Conservation (phyloP, 2,113 vertebrate genomes). For the Balaenoptera acutorostrata region DNA sequence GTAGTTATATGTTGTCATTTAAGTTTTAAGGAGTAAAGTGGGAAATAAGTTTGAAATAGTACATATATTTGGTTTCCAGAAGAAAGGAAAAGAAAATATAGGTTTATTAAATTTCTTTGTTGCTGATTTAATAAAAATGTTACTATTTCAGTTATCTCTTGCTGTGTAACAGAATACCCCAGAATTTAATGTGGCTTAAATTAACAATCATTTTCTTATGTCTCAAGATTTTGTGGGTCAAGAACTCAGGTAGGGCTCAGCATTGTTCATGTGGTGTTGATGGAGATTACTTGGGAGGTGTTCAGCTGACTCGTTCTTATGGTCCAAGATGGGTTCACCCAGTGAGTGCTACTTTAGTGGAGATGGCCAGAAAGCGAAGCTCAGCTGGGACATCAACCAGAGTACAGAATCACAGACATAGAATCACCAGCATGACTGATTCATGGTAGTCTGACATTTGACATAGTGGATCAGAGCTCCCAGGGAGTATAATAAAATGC, state of each 20-base stretch:
- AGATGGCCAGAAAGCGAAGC: not conserved
- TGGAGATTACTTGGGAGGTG: not conserved
- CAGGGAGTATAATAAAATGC: not conserved
- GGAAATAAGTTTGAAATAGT: not conserved
- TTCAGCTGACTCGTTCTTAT: not conserved
- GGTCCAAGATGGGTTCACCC: not conserved
- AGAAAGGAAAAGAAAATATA: not conserved
- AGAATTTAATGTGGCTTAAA: slow-evolving; percentile 20
- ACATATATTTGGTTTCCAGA: not conserved
- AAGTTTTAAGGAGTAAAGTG: not conserved
- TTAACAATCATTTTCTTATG: slow-evolving; percentile 3
- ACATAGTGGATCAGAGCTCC: not conserved
- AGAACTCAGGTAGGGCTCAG: not conserved
- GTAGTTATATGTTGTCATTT: not conserved
- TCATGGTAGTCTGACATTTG: not conserved
- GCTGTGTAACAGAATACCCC: not conserved
- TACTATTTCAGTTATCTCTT: not conserved
- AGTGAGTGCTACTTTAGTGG: not conserved
- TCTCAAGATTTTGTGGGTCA: not conserved
- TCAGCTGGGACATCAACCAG: not conserved
- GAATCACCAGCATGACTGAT: not conserved
- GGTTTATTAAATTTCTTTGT: not conserved
- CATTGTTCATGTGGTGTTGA: not conserved
- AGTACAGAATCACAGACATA: not conserved
- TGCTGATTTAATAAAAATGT: not conserved